Evolutionary conservation across 2,888 invertebrate genomes (phyloP), one percentile per base, ranked within the genome.

Genomic region (Anarsia innoxiella): DNA sequence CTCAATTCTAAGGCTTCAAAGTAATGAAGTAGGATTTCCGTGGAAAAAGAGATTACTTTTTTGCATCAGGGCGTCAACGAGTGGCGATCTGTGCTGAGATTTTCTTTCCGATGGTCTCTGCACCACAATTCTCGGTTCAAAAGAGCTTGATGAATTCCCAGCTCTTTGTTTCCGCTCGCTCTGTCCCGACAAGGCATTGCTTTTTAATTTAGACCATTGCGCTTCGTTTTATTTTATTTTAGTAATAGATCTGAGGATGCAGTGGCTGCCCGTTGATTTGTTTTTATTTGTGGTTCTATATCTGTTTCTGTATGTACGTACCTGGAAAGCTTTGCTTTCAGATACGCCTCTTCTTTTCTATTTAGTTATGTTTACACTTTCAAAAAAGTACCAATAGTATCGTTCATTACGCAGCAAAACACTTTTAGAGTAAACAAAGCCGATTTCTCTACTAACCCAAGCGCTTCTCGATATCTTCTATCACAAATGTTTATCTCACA

Each of bases 121-220:
- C 61, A 66, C 72, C 76, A 78, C 76, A 79, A 75, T 79, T 68
- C 66, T 58, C 51, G 53, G 80, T 76, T 82, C 79, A 80, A 80
- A 82, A 79, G 80, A 77, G 71, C 80, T 72, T 83, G 80, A 83
- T 83, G 82, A 83, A 82, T 80, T 71, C 69, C 63, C 66, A 66
- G 65, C 59, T 66, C 82, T 80, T 83, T 82, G 83, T 83, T 82
- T 82, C 75, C 72, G 68, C 73, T 66, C 68, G 75, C 72, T 79
- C 75, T 69, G 67, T 64, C 73, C 66, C 75, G 68, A 72, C 73
- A 69, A 75, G 76, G 76, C 80, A 80, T 82, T 71, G 77, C 80
- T 78, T 82, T 82, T 82, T 82, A 78, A 83, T 82, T 80, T 78
- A 70, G 77, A 76, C 74, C 74, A 79, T 78, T 77, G 74, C 65